phyloP scores from a whole-genome alignment of 2,797 vertebrate species.

The Gymnothorax javanicus region DNA sequence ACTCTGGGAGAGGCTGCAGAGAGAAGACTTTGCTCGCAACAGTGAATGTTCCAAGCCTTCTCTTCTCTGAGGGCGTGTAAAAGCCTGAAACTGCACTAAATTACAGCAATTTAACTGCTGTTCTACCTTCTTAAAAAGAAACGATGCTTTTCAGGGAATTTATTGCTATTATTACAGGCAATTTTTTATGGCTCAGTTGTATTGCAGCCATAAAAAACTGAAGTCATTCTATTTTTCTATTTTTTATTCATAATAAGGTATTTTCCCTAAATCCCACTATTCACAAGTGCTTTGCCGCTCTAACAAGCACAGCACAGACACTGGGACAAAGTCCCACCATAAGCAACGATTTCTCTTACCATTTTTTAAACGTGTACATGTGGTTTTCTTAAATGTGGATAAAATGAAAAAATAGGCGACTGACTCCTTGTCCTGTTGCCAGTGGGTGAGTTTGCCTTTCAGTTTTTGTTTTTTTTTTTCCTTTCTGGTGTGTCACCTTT shows the following conservation, averaged over 20 bases:
- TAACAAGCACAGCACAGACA: not conserved
- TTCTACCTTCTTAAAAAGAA: not conserved
- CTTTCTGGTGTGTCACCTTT: too few species aligned
- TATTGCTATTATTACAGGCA: not conserved
- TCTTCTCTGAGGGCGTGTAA: not conserved
- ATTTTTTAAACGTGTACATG: too few species aligned
- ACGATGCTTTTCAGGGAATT: not conserved
- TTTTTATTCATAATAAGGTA: not conserved
- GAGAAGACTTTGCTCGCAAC: not conserved
- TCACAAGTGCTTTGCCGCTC: not conserved
- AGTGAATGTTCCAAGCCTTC: not conserved
- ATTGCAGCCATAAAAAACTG: not conserved
- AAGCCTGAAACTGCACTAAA: not conserved
- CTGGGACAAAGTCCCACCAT: not conserved
- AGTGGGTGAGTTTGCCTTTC: too few species aligned
- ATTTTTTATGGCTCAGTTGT: not conserved
- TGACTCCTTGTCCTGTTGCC: too few species aligned
- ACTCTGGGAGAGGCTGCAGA: not conserved
- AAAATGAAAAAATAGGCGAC: too few species aligned
- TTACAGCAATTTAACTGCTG: not conserved
- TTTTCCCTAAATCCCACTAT: not conserved
- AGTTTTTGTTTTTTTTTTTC: too few species aligned
- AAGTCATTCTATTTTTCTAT: not conserved
- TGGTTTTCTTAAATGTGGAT: too few species aligned
- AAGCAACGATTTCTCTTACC: too few species aligned